Evolutionary conservation across 23 tunicate genomes (phyloP), one percentile per base, ranked within the genome.

Genomic region (Halocynthia aurantium): DNA sequence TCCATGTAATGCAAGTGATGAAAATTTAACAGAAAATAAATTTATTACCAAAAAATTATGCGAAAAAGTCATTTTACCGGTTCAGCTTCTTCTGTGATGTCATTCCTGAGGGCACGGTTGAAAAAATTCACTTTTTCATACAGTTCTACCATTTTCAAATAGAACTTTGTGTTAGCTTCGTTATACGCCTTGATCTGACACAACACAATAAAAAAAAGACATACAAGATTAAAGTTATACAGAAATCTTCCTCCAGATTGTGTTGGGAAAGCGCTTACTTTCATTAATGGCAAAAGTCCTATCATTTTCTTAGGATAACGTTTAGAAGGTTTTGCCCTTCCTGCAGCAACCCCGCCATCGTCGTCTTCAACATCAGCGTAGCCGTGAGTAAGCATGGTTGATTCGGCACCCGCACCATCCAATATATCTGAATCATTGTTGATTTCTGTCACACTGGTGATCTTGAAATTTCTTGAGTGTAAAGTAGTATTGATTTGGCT

Each of bases 91-190:
- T 31, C 72, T 21, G 72, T 49, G 17, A n/a, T n/a, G 21, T 15
- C 18, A n/a, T 67, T 67, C 18, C 21, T 11, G 0, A 67, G 72
- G 17, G 21, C 22, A 67, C 72, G 57, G 22, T 74, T 74, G 69
- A 74, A 54, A n/a, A 74, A 74, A 54, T 54, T 74, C 21, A 92
- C 8, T 57, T 62, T 56, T 83, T 86, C 70, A 61, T 81, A 74
- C 84, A 92, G 22, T 81, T 73, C 55, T 82, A 88, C 67, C 97
- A 90, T 67, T 85, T 84, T 71, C 81, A 61, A 17, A 63, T 65
- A 55, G 13, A 74, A 57, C 57, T 79, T 79, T 31, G 60, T 22
- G 11, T 88, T 53, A 6, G 88, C 84, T 62, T 83, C 82, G 12
- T 78, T 70, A 60, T 80, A 85, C 57, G 95, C 86, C 58, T 78